A percentile compares a stretch with the other conserved stretches of the same genome.
Conservation (phyloP, 2,113 vertebrate species). For the Lepidothrix coronata region DNA sequence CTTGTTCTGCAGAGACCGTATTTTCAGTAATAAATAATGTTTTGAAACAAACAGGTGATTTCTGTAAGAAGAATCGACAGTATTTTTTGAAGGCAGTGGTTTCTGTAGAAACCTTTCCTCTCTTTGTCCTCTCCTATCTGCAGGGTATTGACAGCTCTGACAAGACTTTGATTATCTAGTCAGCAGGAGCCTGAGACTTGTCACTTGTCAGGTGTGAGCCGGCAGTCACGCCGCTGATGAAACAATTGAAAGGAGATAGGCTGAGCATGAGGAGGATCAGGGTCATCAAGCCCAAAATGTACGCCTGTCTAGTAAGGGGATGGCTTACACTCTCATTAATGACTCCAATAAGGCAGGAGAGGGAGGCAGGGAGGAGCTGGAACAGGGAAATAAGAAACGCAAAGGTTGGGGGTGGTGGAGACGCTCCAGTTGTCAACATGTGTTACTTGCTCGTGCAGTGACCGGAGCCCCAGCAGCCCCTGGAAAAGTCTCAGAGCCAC, state of each 20-base stretch:
- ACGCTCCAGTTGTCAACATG: background rate
- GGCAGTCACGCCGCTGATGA: constrained; percentile 83
- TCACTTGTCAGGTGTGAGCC: constrained; percentile 91
- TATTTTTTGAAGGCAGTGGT: constrained; percentile 71
- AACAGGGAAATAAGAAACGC: background rate
- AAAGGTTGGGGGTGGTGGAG: background rate
- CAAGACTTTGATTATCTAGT: constrained; percentile 97
- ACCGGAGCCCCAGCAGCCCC: background rate
- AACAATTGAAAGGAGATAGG: constrained; percentile 87
- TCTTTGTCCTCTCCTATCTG: constrained; percentile 82
- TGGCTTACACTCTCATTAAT: constrained; percentile 65
- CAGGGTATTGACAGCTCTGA: constrained; percentile 93
- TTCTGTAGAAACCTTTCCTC: constrained; percentile 79
- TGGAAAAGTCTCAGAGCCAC: background rate
- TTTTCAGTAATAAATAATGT: constrained; percentile 76
- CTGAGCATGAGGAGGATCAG: constrained; percentile 75
- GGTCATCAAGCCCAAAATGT: constrained; percentile 77
- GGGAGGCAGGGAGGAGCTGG: background rate
- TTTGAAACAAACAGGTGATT: constrained; percentile 83
- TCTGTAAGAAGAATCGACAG: constrained; percentile 76
- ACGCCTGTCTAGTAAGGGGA: constrained; percentile 69
- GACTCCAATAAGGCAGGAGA: constrained; percentile 21
- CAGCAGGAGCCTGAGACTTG: constrained; percentile 89
- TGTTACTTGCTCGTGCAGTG: background rate
- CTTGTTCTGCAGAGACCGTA: background rate